Base-by-base conservation (phyloP, 2,113 vertebrate genomes). In the Proteles cristata region DNA sequence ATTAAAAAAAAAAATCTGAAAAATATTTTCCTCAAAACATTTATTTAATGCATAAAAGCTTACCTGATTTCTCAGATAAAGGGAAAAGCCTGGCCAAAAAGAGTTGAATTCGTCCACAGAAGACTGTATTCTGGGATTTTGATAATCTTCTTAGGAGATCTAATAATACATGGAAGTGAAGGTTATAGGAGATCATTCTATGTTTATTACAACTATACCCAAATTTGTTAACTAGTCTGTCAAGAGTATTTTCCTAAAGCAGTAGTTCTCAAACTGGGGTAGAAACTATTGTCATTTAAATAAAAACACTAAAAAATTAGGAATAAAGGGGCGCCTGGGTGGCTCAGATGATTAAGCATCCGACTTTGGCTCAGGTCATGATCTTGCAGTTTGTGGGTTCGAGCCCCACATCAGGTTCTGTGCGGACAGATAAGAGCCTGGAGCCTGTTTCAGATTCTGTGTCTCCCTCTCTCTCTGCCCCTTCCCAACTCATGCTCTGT, bases 41-140 rank as follows among this genome's bases (percentile, higher is more conserved):
- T 92, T 81, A 84, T 84, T 79, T 93, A 82, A 80, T 73, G 35
- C 39, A 55, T 50, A 98, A 97, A 97, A 91, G 21, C 98, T 98
- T 97, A 99, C 99, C 99, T 97, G 99, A 99, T 95, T 99, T 99
- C 97, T 99, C 99, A 26, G 99, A 99, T 94, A 99, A 98, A 0
- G 99, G 99, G 98, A 99, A 99, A 95, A 99, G 99, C 7, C 99
- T 99, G 53, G 99, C 99, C 97, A 99, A 98, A 97, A 99, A 99
- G 7, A 99, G 99, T 55, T 99, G 99, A 98, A 99, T 99, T 98
- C 99, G 98, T 95, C 99, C 99, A 98, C 99, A 99, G 98, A 99
- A 99, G 5, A 99, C 99, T 2, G 99, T 99, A 93, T 99, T 99
- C 98, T 99, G 99, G 77, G 99, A 99, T 98, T 99, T 99, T 28